Evolutionary conservation across 2,888 invertebrate genomes (phyloP), one percentile per base, ranked within the genome.

Genomic region (Coelinius sp.): DNA sequence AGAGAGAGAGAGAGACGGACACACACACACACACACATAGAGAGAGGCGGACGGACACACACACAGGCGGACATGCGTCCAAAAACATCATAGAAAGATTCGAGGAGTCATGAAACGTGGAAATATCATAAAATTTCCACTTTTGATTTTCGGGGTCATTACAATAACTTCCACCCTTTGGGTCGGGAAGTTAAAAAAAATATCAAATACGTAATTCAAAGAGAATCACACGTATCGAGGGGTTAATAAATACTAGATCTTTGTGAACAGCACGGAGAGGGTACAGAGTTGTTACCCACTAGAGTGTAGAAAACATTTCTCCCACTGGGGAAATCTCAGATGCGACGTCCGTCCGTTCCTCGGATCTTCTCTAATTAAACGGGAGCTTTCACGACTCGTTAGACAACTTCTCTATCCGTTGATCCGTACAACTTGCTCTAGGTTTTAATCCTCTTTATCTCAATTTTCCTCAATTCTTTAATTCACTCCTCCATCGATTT

Each of bases 321-420:
- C 25, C 53, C 24, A 24, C 53, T n/a, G n/a, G 53, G 53, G 53
- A 53, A 53, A 53, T 53, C 53, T 53, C 27, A 53, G 53, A 53
- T 53, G 53, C 25, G 25, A 53, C 25, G 53, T 52, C 52, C 52
- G 52, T 53, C 14, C 41, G 8, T n/a, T n/a, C 41, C n/a, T 41
- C 53, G 25, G 53, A 25, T 53, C 53, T 41, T 41, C 52, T 52
- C 53, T 53, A 53, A 53, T 53, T 53, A 53, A 53, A 53, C 53
- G 53, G 41, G 12, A 25, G 25, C 53, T 53, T 27, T 53, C 53
- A 53, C 53, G 53, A 25, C 53, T 53, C 53, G 53, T 53, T 53
- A 53, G 14, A 53, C 53, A 25, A 53, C 53, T 53, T 14, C 25
- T 53, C 25, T 22, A 53, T 25, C 6, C 53, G 27, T 24, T 53